These are phyloP conservation scores for Caenorhabditis macrosperma DNA, from an alignment of 2,888 invertebrate genomes.

Conservation along the genomic window DNA sequence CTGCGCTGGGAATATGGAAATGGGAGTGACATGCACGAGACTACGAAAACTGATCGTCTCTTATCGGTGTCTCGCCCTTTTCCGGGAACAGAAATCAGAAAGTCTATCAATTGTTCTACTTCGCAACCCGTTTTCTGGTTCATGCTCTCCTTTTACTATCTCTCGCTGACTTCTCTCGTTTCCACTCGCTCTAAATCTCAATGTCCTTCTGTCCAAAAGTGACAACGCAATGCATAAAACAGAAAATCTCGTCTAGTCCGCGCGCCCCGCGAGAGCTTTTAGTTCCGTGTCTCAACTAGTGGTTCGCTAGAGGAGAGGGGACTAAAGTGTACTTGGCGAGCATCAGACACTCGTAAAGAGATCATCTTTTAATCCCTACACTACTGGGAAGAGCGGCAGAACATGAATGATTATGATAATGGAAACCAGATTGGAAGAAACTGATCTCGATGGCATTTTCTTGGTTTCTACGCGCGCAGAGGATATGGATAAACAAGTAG, in stretches of 20 bases:
- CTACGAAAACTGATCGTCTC: background rate
- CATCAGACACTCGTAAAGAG: background rate
- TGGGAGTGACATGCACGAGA: too few species aligned
- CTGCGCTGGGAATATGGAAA: too few species aligned
- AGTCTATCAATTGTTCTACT: background rate
- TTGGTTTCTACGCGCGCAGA: too few species aligned
- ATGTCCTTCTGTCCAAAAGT: too few species aligned
- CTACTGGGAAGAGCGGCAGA: background rate
- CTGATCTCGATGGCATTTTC: too few species aligned
- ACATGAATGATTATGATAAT: too few species aligned
- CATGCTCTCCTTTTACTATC: background rate
- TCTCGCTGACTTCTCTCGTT: background rate
- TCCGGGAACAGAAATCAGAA: background rate
- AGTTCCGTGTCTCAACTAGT: slow-evolving; percentile 6
- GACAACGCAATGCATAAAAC: background rate
- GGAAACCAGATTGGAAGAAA: too few species aligned
- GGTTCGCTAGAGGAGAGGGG: background rate
- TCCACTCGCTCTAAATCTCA: too few species aligned
- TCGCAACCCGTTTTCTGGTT: background rate
- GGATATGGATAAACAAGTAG: too few species aligned
- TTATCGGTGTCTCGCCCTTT: background rate
- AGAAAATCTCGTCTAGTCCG: background rate
- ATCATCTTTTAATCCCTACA: slow-evolving; percentile 8
- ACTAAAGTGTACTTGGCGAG: slow-evolving; percentile 13
- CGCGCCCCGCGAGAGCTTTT: background rate